These are phyloP conservation scores for Petrolisthes cinctipes DNA, from an alignment of 2,888 invertebrate genomes.

Conservation along the genomic window DNA sequence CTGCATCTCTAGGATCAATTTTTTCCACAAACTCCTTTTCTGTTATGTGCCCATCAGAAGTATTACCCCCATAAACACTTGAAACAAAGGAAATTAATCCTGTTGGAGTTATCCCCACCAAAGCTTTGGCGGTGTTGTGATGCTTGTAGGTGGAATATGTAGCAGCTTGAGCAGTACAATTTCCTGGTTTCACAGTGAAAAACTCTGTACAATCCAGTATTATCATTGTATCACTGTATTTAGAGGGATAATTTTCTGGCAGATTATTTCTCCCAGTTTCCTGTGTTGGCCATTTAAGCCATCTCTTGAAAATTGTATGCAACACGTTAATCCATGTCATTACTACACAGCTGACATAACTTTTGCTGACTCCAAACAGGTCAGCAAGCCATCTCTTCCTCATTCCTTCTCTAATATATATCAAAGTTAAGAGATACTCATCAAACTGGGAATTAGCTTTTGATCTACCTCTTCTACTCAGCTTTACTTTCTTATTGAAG, in stretches of 20 bases:
- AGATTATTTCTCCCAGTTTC: not conserved
- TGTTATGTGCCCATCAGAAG: slow-evolving; percentile 15
- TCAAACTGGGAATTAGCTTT: not conserved
- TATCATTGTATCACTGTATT: slow-evolving; percentile 10
- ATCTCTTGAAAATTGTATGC: not conserved
- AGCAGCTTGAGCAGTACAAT: slow-evolving; percentile 28
- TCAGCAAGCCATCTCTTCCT: not conserved
- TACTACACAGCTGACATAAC: not conserved
- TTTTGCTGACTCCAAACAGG: no score
- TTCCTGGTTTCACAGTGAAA: slow-evolving; percentile 1
- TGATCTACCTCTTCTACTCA: not conserved
- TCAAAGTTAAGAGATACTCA: slow-evolving; percentile 6
- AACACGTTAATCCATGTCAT: slow-evolving; percentile 24
- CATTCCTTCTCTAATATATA: not conserved
- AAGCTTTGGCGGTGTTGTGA: slow-evolving; percentile 18
- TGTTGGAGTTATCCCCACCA: slow-evolving; percentile 19
- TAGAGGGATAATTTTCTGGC: not conserved
- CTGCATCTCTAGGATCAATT: slow-evolving; percentile 13
- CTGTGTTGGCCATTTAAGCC: not conserved
- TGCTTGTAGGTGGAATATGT: slow-evolving; percentile 39
- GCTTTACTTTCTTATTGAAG: not conserved
- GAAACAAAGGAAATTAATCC: slow-evolving; percentile 28
- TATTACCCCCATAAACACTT: slow-evolving; percentile 6
- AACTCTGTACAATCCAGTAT: slow-evolving; percentile 38
- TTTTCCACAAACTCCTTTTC: slow-evolving; percentile 1